A percentile compares a stretch with the other conserved stretches of the same genome.
phyloP scores from a whole-genome alignment of 2,888 invertebrate genomes.

The Aphidius colemani region DNA sequence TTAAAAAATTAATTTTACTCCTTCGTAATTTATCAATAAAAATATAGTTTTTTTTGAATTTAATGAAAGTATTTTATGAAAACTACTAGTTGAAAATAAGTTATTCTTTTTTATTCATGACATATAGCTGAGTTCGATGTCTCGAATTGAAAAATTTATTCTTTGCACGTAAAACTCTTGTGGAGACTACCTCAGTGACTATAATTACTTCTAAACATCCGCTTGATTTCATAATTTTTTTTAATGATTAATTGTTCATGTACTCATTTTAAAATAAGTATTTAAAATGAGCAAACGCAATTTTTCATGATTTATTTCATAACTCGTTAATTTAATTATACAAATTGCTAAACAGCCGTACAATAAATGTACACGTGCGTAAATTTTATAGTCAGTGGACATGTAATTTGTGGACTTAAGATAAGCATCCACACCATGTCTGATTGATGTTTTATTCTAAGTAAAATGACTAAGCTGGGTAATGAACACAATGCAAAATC shows the following conservation, averaged over 20 bases:
- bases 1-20: too few relatives aligned
- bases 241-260: not conserved
- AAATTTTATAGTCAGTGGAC: not conserved
- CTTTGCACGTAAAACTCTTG: slow-evolving; percentile 43
- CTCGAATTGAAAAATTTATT: slow-evolving; percentile 33
- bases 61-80: too few relatives aligned
- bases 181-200: slow-evolving; percentile 32
- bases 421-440: slow-evolving; percentile 16
- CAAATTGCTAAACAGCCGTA: too few relatives aligned
- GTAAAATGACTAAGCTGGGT: slow-evolving; percentile 25
- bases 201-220: slow-evolving; percentile 5
- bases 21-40: too few relatives aligned
- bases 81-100: too few relatives aligned
- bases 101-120: too few relatives aligned
- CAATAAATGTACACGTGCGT: too few relatives aligned
- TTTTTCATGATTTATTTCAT: too few relatives aligned
- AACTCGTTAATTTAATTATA: too few relatives aligned
- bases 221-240: not conserved
- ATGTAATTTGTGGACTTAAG: not conserved
- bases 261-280: not conserved
- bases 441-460: not conserved
- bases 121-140: too few relatives aligned
- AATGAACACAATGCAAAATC: slow-evolving; percentile 2
- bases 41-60: too few relatives aligned
- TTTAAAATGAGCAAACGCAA: too few relatives aligned